These are phyloP conservation scores for Ruditapes philippinarum DNA, from an alignment of 1,140 invertebrate genomes.

Conservation along the genomic window DNA sequence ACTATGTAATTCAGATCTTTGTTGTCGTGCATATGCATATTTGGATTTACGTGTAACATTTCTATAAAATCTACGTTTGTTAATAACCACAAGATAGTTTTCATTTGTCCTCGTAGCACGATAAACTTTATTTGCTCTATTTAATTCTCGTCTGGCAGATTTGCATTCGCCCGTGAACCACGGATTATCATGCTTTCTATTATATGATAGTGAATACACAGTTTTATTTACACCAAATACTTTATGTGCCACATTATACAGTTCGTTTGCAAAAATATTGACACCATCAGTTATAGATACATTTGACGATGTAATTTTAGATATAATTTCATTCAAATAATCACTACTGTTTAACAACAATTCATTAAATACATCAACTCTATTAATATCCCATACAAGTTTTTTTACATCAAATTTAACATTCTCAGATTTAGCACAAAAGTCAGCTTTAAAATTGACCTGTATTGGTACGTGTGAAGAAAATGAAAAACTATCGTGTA, in stretches of 20 bases:
- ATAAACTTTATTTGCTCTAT: no score
- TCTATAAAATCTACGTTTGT: neutral
- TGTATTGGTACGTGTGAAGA: neutral
- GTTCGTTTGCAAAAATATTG: neutral
- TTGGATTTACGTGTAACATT: neutral
- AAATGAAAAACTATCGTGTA: neutral
- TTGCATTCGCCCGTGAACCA: constrained; percentile 1
- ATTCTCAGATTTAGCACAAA: neutral
- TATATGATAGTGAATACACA: neutral
- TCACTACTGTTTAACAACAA: neutral
- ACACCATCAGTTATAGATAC: neutral
- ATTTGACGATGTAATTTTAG: neutral
- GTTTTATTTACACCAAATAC: neutral
- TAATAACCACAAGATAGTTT: neutral
- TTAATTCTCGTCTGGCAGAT: neutral
- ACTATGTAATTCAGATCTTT: neutral
- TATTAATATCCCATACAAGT: neutral
- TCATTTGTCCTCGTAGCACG: no score
- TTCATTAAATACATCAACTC: neutral
- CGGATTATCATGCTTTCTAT: neutral
- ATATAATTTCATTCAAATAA: neutral
- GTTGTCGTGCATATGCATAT: neutral
- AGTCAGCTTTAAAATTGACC: neutral
- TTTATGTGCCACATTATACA: neutral
- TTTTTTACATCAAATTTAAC: neutral